phyloP scores from a whole-genome alignment of 2,113 vertebrate species.

The Lepisosteus oculatus region DNA sequence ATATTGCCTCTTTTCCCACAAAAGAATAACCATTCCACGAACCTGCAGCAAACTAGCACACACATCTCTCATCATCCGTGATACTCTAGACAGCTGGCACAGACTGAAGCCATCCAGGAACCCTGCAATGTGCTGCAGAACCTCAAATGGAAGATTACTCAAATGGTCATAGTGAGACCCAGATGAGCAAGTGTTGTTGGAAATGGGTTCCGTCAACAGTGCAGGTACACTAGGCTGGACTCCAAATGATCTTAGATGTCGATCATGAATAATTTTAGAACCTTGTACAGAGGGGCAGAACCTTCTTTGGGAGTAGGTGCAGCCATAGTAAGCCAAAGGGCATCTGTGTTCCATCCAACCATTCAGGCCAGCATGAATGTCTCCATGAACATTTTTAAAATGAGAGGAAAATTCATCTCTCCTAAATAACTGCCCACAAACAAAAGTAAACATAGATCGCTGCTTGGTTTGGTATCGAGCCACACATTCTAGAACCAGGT shows the following conservation, averaged over 20 bases:
- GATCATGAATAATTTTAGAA: slow-evolving; percentile 86
- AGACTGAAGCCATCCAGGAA: slow-evolving; percentile 96
- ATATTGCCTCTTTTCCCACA: slow-evolving; percentile 80
- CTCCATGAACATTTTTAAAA: slow-evolving; percentile 94
- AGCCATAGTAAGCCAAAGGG: slow-evolving; percentile 94
- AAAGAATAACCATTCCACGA: slow-evolving; percentile 90
- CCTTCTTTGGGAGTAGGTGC: slow-evolving; percentile 90
- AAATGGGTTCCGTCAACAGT: slow-evolving; percentile 58
- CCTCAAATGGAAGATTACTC: slow-evolving; percentile 86
- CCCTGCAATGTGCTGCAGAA: slow-evolving; percentile 87
- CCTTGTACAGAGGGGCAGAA: slow-evolving; percentile 84
- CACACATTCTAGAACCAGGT: slow-evolving; percentile 87
- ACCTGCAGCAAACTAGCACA: slow-evolving; percentile 91
- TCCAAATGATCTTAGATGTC: slow-evolving; percentile 87
- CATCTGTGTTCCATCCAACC: slow-evolving; percentile 98
- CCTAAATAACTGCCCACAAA: slow-evolving; percentile 92
- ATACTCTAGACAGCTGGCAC: slow-evolving; percentile 91
- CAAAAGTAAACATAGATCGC: slow-evolving; percentile 96
- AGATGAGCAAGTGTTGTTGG: slow-evolving; percentile 54
- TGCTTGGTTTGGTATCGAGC: slow-evolving; percentile 97
- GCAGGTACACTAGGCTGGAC: slow-evolving; percentile 77
- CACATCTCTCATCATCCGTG: slow-evolving; percentile 89
- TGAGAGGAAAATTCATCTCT: slow-evolving; percentile 95
- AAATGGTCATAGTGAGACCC: slow-evolving; percentile 73
- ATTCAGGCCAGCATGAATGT: slow-evolving; percentile 95